Percentiles rank a stretch among this genome's conserved stretches.
These are phyloP conservation scores for Ochotona curzoniae DNA, from an alignment of 2,113 vertebrate species.

Conservation along the genomic window DNA sequence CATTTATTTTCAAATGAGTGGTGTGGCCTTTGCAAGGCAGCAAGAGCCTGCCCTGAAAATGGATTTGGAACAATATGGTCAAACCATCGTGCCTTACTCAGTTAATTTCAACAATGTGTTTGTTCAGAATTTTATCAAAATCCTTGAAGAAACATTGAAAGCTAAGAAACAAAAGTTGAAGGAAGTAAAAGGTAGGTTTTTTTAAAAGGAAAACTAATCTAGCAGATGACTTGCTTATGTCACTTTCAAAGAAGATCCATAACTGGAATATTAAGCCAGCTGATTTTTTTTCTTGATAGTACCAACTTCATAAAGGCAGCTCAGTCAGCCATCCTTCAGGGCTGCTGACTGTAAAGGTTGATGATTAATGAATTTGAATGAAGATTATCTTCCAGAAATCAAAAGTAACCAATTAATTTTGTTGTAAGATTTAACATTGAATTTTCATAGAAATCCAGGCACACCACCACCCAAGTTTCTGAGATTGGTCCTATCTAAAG, in stretches of 20 bases:
- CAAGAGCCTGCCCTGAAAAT: slow-evolving; percentile 87
- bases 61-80: slow-evolving; percentile 89
- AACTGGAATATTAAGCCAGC: neutral
- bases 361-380: neutral
- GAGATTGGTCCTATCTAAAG: neutral
- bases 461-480: neutral
- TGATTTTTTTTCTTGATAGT: neutral
- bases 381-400: neutral
- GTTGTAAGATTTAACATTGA: neutral
- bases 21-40: slow-evolving; percentile 85
- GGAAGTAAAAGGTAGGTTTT: slow-evolving; percentile 90
- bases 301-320: neutral
- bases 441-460: neutral
- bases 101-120: slow-evolving; percentile 77
- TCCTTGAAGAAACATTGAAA: slow-evolving; percentile 86
- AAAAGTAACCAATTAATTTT: neutral
- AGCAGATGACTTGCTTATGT: neutral
- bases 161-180: slow-evolving; percentile 82
- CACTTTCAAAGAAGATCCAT: neutral
- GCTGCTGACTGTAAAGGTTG: neutral
- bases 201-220: neutral
- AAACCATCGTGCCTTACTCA: slow-evolving; percentile 90
- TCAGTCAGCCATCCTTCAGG: neutral
- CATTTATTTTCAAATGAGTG: slow-evolving; percentile 89
- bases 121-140: slow-evolving; percentile 80